A percentile compares a stretch with the other conserved stretches of the same genome.
phyloP scores from a whole-genome alignment of 2,113 vertebrate species.

The Hippocampus abdominalis region DNA sequence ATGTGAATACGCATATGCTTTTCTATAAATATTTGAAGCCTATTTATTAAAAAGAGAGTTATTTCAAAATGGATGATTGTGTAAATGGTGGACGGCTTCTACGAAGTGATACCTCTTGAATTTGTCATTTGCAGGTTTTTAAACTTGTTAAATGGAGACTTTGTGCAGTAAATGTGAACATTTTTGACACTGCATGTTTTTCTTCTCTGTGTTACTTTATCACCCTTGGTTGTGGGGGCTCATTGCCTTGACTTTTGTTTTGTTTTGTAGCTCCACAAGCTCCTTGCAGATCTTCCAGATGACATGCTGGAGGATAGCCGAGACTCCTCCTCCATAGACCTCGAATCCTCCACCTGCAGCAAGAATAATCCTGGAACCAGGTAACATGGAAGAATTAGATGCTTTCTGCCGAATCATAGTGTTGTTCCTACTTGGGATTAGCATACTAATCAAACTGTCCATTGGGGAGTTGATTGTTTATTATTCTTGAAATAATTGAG shows the following conservation, averaged over 20 bases:
- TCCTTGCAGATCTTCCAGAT: conserved; percentile 93
- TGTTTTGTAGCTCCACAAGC: conserved; percentile 80
- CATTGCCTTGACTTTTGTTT: conserved; percentile 45
- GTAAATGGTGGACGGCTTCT: background rate
- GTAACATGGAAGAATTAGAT: conserved; percentile 55
- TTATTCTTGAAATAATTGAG: too few species aligned
- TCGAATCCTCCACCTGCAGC: conserved; percentile 74
- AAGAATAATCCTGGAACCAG: conserved; percentile 68
- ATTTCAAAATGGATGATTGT: background rate
- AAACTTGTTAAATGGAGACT: background rate
- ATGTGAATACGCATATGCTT: background rate
- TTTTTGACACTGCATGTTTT: background rate
- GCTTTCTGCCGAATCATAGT: background rate
- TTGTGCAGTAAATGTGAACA: background rate
- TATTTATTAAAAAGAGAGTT: background rate
- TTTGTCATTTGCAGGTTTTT: background rate
- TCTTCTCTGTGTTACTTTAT: conserved; percentile 29
- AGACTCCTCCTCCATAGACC: conserved; percentile 80
- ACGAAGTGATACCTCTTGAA: background rate
- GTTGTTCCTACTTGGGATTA: background rate
- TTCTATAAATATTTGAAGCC: background rate
- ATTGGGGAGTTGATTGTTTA: too few species aligned
- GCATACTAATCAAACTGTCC: background rate
- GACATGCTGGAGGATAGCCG: conserved; percentile 93
- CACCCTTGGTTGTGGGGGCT: conserved; percentile 42